Conservation (phyloP, 2,888 invertebrate genomes). For the Harpalus rubripes region DNA sequence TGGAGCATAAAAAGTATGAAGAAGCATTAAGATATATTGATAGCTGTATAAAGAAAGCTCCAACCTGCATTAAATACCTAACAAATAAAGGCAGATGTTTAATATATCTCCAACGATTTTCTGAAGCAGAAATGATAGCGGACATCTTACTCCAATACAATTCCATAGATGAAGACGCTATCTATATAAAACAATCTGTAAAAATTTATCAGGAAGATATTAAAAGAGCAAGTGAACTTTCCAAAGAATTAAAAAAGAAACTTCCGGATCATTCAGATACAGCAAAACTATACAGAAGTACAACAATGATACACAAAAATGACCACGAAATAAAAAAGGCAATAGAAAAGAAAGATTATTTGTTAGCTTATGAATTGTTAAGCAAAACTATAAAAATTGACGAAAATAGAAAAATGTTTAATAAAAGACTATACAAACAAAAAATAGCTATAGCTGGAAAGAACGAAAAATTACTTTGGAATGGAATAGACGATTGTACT, state of each 20-base stretch:
- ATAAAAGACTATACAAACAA: conserved; percentile 36
- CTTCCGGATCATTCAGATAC: conserved; percentile 93
- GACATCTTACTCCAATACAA: conserved; percentile 88
- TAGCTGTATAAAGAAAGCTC: conserved; percentile 24
- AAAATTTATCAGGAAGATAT: conserved; percentile 90
- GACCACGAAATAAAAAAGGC: conserved; percentile 84
- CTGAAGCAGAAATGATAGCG: conserved; percentile 91
- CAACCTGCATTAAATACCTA: conserved; percentile 20
- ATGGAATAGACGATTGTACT: conserved; percentile 44
- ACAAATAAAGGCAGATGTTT: conserved; percentile 90
- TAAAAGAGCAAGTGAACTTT: conserved; percentile 91
- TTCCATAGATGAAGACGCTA: conserved; percentile 89
- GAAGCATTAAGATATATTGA: conserved; percentile 48
- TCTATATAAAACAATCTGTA: conserved; percentile 91
- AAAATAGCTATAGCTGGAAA: conserved; percentile 51
- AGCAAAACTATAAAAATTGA: conserved; percentile 52
- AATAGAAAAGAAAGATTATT: conserved; percentile 9
- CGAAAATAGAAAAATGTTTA: conserved; percentile 4
- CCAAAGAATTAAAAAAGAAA: conserved; percentile 89
- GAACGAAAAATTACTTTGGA: conserved; percentile 23
- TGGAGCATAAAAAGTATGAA: conserved; percentile 46
- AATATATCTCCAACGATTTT: conserved; percentile 87
- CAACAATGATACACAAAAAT: conserved; percentile 87
- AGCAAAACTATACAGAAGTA: conserved; percentile 88
- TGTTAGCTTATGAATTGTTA: conserved; percentile 34